These are phyloP conservation scores for Dermatophagoides farinae DNA, from an alignment of 1,140 invertebrate species.

Conservation along the genomic window DNA sequence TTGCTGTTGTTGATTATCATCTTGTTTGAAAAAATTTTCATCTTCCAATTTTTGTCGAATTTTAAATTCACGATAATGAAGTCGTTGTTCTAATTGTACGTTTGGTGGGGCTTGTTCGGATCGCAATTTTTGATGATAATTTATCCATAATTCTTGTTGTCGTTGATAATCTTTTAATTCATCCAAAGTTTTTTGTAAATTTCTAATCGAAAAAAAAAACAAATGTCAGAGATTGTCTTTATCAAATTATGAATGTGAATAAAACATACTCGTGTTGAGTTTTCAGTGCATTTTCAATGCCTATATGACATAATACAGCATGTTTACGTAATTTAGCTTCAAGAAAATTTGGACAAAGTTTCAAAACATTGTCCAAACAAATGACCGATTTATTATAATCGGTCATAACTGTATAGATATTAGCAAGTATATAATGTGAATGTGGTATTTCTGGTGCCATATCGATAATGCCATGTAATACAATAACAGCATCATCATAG, in stretches of 20 bases:
- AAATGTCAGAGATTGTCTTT: conserved; percentile 6
- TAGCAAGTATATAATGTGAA: conserved; percentile 51
- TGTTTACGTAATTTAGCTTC: conserved; percentile 38
- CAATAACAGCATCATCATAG: conserved; percentile 51
- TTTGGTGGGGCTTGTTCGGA: conserved; percentile 36
- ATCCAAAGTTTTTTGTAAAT: conserved; percentile 38
- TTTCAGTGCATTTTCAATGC: conserved; percentile 40
- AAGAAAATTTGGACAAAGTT: conserved; percentile 36
- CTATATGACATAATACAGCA: conserved; percentile 44
- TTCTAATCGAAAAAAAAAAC: conserved; percentile 26
- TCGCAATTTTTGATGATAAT: conserved; percentile 38
- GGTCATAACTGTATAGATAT: conserved; percentile 23
- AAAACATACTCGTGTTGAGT: conserved; percentile 39
- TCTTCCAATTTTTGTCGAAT: conserved; percentile 23
- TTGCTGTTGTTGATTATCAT: not conserved
- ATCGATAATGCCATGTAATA: conserved; percentile 55
- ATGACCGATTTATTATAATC: conserved; percentile 33
- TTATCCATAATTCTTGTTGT: conserved; percentile 40
- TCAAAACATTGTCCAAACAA: conserved; percentile 46
- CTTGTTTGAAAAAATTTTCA: conserved; percentile 4
- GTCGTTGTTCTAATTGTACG: conserved; percentile 27
- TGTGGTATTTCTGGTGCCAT: conserved; percentile 45
- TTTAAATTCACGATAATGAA: conserved; percentile 29
- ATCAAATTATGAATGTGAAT: conserved; percentile 9
- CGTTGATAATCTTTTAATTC: conserved; percentile 44